Evolutionary conservation across 1,140 invertebrate genomes (phyloP).

Genomic region (Heliconius congener): DNA sequence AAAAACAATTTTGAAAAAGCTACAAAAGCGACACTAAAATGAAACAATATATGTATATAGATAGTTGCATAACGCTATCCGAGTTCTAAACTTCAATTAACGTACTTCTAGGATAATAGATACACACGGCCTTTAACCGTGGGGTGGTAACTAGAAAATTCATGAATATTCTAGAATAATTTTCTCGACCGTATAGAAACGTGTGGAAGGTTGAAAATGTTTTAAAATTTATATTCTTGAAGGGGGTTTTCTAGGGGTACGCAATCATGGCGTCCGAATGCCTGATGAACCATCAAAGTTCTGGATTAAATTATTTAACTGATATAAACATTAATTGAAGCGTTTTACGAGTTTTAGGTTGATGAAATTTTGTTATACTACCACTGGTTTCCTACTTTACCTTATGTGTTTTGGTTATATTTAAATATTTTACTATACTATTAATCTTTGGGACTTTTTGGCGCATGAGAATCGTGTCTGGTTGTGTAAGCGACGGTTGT

Average conservation of each 20-base stretch:
- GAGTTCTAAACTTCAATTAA: conserved; percentile 8
- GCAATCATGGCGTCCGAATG: conserved; percentile 55
- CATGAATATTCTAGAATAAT: conserved; percentile 11
- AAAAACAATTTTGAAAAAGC: too few species aligned
- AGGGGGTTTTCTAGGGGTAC: conserved; percentile 24
- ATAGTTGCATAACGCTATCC: not conserved
- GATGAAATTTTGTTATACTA: conserved; percentile 18
- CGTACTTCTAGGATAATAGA: conserved; percentile 25
- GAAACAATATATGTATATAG: not conserved
- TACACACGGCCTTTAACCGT: conserved; percentile 4
- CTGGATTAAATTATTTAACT: conserved; percentile 62
- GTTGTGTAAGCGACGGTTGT: too few species aligned
- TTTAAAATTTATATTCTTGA: conserved; percentile 10
- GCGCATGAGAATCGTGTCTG: too few species aligned
- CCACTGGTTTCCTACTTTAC: not conserved
- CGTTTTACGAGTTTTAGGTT: conserved; percentile 24
- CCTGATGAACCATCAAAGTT: conserved; percentile 50
- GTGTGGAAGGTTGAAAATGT: conserved; percentile 14
- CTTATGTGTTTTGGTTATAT: not conserved
- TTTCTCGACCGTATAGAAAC: conserved; percentile 3
- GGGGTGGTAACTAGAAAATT: conserved; percentile 10
- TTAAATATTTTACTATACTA: too few species aligned
- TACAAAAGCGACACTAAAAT: not conserved
- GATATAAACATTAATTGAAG: conserved; percentile 48
- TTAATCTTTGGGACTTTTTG: too few species aligned